Evolutionary conservation across 2,888 invertebrate genomes (phyloP), one percentile per base, ranked within the genome.

Genomic region (Acanthoscelides obtectus): DNA sequence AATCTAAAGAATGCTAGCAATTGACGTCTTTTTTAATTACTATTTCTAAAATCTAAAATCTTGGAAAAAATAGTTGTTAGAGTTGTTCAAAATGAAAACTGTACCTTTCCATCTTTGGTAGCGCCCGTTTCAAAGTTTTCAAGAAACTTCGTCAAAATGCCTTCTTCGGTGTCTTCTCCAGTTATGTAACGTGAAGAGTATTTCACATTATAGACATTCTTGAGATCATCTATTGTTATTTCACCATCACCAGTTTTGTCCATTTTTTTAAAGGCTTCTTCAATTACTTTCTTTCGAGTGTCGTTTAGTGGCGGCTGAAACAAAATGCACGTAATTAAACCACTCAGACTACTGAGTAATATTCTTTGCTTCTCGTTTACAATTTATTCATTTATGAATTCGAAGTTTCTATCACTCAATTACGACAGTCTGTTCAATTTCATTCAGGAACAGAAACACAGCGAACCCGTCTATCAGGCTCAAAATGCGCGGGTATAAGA

Each of bases 161-260:
- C 88, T 22, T 95, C 94, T 78, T 95, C 94, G 0, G 92, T 91
- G 83, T 94, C 92, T 83, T 97, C 96, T 0, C 97, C 97, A 79
- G 94, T 94, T 83, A 93, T 90, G 83, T 94, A 92, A 85, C 93
- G 91, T 0, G 96, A 94, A 85, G 97, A 91, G 64, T 91, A 88
- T 77, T 90, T 92, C 0, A 95, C 95, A 69, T 92, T 92, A 84
- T 96, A 97, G 0, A 95, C 92, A 2, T 90, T 90, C 75, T 90
- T 91, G 22, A 96, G 87, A 82, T 96, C 96, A 0, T 91, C 93
- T 0, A 93, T 83, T 0, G 94, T 93, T 74, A 97, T 91, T 70
- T 89, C 86, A 0, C 95, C 96, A 82, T 97, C 96, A 0, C 92
- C 93, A n/a, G 93, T 92, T 84, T 90, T 92, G 85, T 97, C 97